phyloP scores from a whole-genome alignment of 2,797 vertebrate species.

The Necrosyrtes monachus region DNA sequence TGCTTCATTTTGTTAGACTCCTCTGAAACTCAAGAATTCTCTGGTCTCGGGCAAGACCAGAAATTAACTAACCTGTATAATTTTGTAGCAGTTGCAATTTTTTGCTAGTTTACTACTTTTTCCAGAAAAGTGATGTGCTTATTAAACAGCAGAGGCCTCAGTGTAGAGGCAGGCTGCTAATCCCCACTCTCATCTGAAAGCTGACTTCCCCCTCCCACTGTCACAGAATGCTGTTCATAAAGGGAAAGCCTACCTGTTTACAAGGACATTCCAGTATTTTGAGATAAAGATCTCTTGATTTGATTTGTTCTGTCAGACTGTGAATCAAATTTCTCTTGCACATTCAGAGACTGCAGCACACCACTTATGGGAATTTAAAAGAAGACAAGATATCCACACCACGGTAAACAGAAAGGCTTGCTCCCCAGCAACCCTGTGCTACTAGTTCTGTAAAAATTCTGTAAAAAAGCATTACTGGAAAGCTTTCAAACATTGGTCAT shows the following conservation, averaged over 20 bases:
- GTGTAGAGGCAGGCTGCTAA: not conserved
- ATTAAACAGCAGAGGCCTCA: not conserved
- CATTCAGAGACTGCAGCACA: not conserved
- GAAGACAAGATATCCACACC: not conserved
- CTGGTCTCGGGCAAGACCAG: not conserved
- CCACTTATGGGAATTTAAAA: not conserved
- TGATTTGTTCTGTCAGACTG: not conserved
- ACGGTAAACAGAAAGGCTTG: not conserved
- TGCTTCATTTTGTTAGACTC: not conserved
- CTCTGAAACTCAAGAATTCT: not conserved
- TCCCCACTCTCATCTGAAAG: not conserved
- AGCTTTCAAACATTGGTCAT: slow-evolving; percentile 27
- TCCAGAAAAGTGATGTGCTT: not conserved
- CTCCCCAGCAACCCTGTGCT: not conserved
- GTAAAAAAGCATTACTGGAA: not conserved
- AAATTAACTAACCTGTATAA: not conserved
- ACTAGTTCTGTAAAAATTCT: not conserved
- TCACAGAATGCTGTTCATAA: not conserved
- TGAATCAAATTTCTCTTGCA: not conserved
- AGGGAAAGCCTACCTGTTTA: not conserved
- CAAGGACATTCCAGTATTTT: not conserved
- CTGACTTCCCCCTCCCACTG: not conserved
- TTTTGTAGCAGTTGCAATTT: not conserved
- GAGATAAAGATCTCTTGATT: not conserved
- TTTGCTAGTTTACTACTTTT: not conserved